These are phyloP conservation scores for Scelioninae gen. 2 DNA, from an alignment of 2,888 invertebrate species.

Conservation along the genomic window DNA sequence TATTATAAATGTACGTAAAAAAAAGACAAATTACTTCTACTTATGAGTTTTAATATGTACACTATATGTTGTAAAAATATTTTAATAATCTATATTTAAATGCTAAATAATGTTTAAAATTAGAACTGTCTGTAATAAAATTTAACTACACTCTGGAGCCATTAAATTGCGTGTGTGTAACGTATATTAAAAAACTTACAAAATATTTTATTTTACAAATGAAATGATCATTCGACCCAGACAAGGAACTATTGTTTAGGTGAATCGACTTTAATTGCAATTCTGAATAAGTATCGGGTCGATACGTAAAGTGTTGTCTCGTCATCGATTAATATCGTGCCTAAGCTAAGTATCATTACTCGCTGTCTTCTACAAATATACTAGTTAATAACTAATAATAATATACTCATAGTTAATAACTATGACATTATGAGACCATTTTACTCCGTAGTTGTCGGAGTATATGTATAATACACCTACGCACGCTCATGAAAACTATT, in stretches of 20 bases:
- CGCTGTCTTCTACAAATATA: constrained; percentile 48
- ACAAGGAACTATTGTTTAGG: constrained; percentile 54
- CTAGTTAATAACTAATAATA: no score
- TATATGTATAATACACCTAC: constrained; percentile 42
- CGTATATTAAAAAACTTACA: constrained; percentile 31
- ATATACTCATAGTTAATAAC: no score
- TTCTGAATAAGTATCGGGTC: constrained; percentile 46
- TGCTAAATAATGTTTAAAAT: no score
- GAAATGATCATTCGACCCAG: constrained; percentile 44
- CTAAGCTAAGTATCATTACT: constrained; percentile 48
- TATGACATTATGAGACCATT: constrained; percentile 52
- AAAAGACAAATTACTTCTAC: no score
- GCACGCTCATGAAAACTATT: constrained; percentile 46
- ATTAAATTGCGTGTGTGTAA: background rate
- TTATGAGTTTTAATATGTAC: no score
- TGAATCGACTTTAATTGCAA: constrained; percentile 50
- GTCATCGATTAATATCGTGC: constrained; percentile 50
- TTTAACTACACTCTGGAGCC: constrained; percentile 8
- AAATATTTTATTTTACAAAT: constrained; percentile 39
- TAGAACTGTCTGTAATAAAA: no score
- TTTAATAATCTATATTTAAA: no score
- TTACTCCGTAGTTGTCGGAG: constrained; percentile 48
- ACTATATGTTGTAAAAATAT: no score
- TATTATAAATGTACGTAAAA: no score
- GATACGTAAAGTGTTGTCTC: constrained; percentile 46